Evolutionary conservation across 2,888 invertebrate genomes (phyloP).

Genomic region (Argynnis bischoffii): DNA sequence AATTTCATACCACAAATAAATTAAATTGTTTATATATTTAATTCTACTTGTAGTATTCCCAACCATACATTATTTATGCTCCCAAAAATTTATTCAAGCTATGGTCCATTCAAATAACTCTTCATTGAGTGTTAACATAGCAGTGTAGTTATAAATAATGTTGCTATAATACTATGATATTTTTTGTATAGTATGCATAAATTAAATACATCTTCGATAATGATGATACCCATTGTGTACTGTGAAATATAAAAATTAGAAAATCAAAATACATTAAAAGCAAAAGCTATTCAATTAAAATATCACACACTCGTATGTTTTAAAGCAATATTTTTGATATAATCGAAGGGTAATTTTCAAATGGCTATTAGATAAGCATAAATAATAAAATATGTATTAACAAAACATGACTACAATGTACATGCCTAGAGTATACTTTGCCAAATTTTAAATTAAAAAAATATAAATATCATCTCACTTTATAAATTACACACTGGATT

Average conservation of each 20-base stretch:
- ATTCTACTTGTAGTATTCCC: constrained; percentile 26
- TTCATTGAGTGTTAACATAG: constrained; percentile 35
- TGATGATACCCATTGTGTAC: too few species aligned
- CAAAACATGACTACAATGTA: constrained; percentile 3
- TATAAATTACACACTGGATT: constrained; percentile 48
- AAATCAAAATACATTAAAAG: constrained; percentile 8
- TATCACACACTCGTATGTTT: neutral
- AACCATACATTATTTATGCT: constrained; percentile 30
- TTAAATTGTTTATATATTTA: constrained; percentile 24
- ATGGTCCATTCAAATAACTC: constrained; percentile 30
- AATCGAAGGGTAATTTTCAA: neutral
- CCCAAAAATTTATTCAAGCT: constrained; percentile 35
- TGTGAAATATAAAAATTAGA: neutral
- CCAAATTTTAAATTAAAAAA: constrained; percentile 47
- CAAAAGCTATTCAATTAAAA: constrained; percentile 11
- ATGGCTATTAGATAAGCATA: constrained; percentile 1
- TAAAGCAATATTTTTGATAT: constrained; percentile 5
- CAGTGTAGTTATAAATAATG: constrained; percentile 24
- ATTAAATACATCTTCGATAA: too few species aligned
- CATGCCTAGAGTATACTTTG: constrained; percentile 38
- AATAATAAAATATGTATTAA: neutral
- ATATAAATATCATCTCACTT: constrained; percentile 54
- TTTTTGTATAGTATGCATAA: too few species aligned
- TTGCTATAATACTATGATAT: neutral
- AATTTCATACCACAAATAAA: constrained; percentile 33